Base-by-base conservation (phyloP, 2,797 vertebrate species). In the Vireo griseus region DNA sequence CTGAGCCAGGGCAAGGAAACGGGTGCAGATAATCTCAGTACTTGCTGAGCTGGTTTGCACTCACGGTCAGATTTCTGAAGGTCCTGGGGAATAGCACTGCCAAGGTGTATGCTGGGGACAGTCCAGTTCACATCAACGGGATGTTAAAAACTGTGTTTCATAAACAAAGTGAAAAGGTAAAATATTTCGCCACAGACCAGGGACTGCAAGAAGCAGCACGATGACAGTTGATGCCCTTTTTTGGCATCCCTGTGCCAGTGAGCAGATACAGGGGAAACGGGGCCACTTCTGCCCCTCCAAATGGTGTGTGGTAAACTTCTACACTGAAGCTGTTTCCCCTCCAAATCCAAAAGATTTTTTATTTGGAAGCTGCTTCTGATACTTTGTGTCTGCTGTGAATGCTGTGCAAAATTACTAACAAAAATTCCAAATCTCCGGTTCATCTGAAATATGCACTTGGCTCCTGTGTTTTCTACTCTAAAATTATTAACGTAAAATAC, bases 141-240 rank as follows among this genome's bases (percentile, higher is more conserved):
- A 6, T n/a, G 19, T 52, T 57, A 45, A 19, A 51, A 37, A 37
- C 37, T 9, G 17, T 51, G 15, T 93, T 58, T 66, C 61, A 66
- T 54, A 40, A 73, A 6, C 44, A n/a, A 4, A 4, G 4, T 10
- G 39, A 20, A 71, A 80, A 75, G 72, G 35, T 66, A 1, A 44
- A 74, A 16, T 71, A n/a, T 75, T 92, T 84, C 29, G 5, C 40
- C 63, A 37, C 58, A 26, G 54, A 61, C 74, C 61, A 29, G 67
- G 77, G 79, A 52, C 66, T 75, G 67, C 79, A 25, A 88, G 69
- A 29, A 62, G 50, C 68, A 50, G 51, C 50, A 26, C 0, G 4
- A 58, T 69, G 69, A 92, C 73, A 63, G 40, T 5, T 29, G 78
- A 86, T 94, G 91, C 82, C 91, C 92, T 94, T 96, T 96, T 96